Base-by-base conservation (phyloP, 2,113 vertebrate genomes). In the Terrapene triunguis region DNA sequence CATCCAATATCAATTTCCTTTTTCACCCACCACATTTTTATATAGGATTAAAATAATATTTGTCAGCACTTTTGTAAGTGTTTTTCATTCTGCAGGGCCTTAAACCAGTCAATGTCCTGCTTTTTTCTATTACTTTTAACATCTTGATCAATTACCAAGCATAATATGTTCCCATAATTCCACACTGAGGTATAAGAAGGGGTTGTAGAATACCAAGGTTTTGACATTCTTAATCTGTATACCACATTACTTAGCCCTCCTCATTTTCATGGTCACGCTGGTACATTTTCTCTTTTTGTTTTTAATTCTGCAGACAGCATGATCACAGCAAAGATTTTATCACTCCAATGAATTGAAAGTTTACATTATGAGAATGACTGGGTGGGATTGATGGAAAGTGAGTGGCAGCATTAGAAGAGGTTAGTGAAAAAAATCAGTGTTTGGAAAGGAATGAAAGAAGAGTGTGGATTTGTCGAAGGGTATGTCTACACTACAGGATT, bases 11-110 rank as follows among this genome's bases (percentile, higher is more conserved):
- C 95, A 97, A 97, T 96, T 97, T 98, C 93, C 90, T 94, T 88
- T 95, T 95, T 94, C 92, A 97, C n/a, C n/a, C 80, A 51, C 97
- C 96, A 95, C 96, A 94, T 3, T 96, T 97, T 97, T 97, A 90
- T 94, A 93, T 54, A 84, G n/a, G 87, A 94, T 93, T 93, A 89
- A 97, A 98, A 97, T 94, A 13, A 82, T 29, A 90, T 92, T 87
- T 90, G 93, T 98, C 97, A 97, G 97, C 96, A 95, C 72, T 97
- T 97, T 82, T 85, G 44, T 54, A 81, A 86, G 85, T 69, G 2
- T 80, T 94, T 95, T 96, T 96, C 80, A 89, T 85, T 87, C 82
- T 65, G 72, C 76, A 88, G 89, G 88, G 87, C 51, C 72, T 79
- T 87, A 79, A 35, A 92, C 38, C 59, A 53, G 76, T 76, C 51